Base-by-base conservation (phyloP, 2,113 vertebrate genomes). In the Crotalus tigris region DNA sequence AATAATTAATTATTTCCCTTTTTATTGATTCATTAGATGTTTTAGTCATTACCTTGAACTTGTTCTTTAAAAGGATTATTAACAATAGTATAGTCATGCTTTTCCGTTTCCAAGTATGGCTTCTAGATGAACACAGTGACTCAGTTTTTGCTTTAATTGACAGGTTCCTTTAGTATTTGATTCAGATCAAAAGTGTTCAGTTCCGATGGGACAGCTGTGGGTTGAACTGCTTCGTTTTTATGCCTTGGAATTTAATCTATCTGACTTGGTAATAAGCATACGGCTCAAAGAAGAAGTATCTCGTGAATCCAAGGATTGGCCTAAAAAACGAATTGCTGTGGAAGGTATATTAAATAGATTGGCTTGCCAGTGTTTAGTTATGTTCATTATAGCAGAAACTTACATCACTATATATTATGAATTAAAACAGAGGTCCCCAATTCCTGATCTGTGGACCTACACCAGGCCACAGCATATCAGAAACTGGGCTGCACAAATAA, bases 221-320 rank as follows among this genome's bases (percentile, higher is more conserved):
- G 97, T 99, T 61, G 99, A 99, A 96, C 95, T 99, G 96, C 98
- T 99, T 93, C 98, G 99, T 94, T 99, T 99, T 95, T 99, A 99
- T 97, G 98, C 98, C 4, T 97, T 99, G 97, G 98, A 99, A 94
- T 99, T 99, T 97, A 98, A 97, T 95, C 97, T 99, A 97, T 97
- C 98, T 92, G 98, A 99, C 93, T 96, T 98, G 26, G 98, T 99
- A 58, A 98, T 99, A 96, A 98, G 98, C 85, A 98, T 99, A 94
- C 98, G 99, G 90, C 98, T 98, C 90, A 98, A 97, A 93, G 97
- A 97, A 90, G 94, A 96, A 33, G 95, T 99, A 90, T 98, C 98
- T 91, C 97, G 99, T 51, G 99, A 99, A 95, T 98, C 97, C 39
- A 99, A 99, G 97, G 99, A 99, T 95, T 99, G 99, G 99, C 98